These are phyloP conservation scores for Plagodis pulveraria DNA, from an alignment of 2,888 invertebrate species.

Conservation along the genomic window DNA sequence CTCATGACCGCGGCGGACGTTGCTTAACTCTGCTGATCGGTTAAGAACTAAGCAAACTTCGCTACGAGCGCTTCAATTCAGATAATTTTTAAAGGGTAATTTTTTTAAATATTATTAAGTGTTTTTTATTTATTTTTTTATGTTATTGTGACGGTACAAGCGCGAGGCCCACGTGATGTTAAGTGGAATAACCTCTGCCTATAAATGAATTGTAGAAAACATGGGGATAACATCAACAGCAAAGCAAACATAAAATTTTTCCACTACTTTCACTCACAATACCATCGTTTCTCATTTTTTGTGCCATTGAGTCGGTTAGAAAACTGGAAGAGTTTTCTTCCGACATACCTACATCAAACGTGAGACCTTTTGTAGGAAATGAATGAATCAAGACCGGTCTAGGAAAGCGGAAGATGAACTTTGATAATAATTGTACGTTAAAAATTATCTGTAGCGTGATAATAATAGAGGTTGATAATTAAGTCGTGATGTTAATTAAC, in stretches of 20 bases:
- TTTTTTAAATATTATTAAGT: too few relatives aligned
- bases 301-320: slow-evolving; percentile 48
- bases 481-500: slow-evolving; percentile 8
- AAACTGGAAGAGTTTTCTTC: slow-evolving; percentile 58
- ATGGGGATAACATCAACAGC: neutral
- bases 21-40: too few relatives aligned
- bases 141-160: too few relatives aligned
- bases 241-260: slow-evolving; percentile 15
- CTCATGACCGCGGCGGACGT: too few relatives aligned
- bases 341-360: slow-evolving; percentile 49
- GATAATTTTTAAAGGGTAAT: too few relatives aligned
- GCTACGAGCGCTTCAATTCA: too few relatives aligned
- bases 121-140: too few relatives aligned
- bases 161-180: too few relatives aligned
- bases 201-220: too few relatives aligned
- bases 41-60: too few relatives aligned
- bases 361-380: slow-evolving; percentile 63
- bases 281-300: slow-evolving; percentile 40
- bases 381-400: slow-evolving; percentile 43
- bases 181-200: too few relatives aligned
- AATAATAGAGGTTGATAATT: slow-evolving; percentile 5
- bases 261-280: slow-evolving; percentile 21
- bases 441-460: slow-evolving; percentile 5
- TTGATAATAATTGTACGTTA: slow-evolving; percentile 29
- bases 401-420: slow-evolving; percentile 58